Evolutionary conservation across 2,113 vertebrate species (phyloP).

Genomic region (Xenotilapia flavipinnis): DNA sequence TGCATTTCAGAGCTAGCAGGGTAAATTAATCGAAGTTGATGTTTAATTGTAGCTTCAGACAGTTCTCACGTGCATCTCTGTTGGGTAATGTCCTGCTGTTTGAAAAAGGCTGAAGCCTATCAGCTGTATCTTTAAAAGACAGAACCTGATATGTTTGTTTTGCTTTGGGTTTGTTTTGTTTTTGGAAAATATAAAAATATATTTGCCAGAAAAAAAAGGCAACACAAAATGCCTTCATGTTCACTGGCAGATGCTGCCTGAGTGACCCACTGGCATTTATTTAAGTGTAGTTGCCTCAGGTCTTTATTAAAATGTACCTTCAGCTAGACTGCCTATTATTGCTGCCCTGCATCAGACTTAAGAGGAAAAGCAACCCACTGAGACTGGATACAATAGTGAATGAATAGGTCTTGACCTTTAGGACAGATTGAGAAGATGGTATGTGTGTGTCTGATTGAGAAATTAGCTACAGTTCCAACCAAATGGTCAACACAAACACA

Average conservation of each 20-base stretch:
- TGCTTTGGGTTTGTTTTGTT: not conserved
- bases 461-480: conserved; percentile 70
- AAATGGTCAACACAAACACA: conserved; percentile 59
- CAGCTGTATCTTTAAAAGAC: not conserved
- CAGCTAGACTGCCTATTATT: conserved; percentile 44
- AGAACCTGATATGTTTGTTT: not conserved
- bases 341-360: conserved; percentile 47
- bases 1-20: not conserved
- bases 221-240: not conserved
- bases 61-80: not conserved
- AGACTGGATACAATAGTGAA: conserved; percentile 57
- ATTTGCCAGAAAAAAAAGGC: not conserved
- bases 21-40: not conserved
- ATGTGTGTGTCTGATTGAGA: conserved; percentile 71
- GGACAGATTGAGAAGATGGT: conserved; percentile 58
- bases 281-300: conserved; percentile 20
- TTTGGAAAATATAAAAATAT: not conserved
- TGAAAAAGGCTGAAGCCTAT: not conserved
- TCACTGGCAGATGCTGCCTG: not conserved
- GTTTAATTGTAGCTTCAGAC: not conserved
- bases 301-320: conserved; percentile 50
- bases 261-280: conserved; percentile 16
- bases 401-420: conserved; percentile 62
- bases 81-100: not conserved
- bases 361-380: conserved; percentile 51